These are phyloP conservation scores for Fundulus diaphanus DNA, from an alignment of 2,797 vertebrate species.

Conservation along the genomic window DNA sequence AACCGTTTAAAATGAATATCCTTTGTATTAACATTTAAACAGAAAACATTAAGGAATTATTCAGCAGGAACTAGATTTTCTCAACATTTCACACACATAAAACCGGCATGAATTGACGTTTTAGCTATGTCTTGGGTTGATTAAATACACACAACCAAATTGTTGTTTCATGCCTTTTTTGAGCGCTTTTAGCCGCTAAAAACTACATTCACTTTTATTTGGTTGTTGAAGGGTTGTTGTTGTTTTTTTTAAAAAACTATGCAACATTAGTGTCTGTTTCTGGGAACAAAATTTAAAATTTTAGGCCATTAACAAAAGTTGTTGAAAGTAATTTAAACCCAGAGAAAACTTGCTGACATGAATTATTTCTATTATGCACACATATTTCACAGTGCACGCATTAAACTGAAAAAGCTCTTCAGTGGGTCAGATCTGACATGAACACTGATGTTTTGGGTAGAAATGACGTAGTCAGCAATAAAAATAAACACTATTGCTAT, in stretches of 20 bases:
- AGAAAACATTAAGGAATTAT: background rate
- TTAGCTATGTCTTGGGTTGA: background rate
- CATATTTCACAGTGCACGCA: background rate
- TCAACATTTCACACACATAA: background rate
- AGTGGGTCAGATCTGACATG: background rate
- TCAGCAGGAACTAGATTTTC: background rate
- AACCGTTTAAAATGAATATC: background rate
- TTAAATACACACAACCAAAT: background rate
- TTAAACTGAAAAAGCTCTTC: background rate
- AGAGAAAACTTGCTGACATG: background rate
- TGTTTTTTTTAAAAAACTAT: background rate
- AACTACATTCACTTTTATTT: background rate
- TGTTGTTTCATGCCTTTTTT: background rate
- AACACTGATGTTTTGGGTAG: background rate
- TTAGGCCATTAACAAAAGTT: background rate
- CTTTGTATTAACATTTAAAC: background rate
- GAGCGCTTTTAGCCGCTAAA: background rate
- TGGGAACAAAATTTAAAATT: background rate
- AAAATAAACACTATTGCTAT: background rate
- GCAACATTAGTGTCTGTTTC: background rate
- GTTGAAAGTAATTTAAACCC: background rate
- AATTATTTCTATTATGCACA: background rate
- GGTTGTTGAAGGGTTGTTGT: background rate
- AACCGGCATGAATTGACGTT: constrained; percentile 7
- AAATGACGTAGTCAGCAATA: background rate